Evolutionary conservation across 2,113 vertebrate genomes (phyloP).

Genomic region (Cyanistes caeruleus): DNA sequence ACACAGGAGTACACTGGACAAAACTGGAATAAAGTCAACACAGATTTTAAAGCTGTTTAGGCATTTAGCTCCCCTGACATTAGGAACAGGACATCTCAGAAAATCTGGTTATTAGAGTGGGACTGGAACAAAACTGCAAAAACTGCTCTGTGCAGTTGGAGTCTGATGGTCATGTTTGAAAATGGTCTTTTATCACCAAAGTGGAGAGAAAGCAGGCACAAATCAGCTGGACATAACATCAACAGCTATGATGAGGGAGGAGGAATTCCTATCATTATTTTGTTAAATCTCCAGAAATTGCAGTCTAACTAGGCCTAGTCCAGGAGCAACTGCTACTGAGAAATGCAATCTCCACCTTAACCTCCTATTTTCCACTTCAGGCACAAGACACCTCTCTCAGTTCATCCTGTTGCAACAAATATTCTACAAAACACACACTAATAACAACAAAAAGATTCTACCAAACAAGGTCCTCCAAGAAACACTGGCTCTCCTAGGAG

Average conservation of each 20-base stretch:
- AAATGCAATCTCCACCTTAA: neutral
- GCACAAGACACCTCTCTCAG: neutral
- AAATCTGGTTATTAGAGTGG: neutral
- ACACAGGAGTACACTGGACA: neutral
- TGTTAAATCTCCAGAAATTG: neutral
- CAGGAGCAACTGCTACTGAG: neutral
- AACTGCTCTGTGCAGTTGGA: slow-evolving; percentile 8
- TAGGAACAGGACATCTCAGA: neutral
- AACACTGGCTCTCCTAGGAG: neutral
- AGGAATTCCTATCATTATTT: neutral
- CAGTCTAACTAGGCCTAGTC: neutral
- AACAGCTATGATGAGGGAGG: neutral
- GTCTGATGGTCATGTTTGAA: neutral
- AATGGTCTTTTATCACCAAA: neutral
- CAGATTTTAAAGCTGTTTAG: neutral
- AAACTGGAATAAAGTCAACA: neutral
- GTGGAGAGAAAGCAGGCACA: neutral
- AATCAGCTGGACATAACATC: neutral
- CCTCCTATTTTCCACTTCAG: neutral
- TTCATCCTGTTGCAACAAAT: neutral
- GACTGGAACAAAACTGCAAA: neutral
- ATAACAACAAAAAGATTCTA: neutral
- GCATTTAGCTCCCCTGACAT: neutral
- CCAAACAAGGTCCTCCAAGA: neutral
- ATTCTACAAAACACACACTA: neutral